These are phyloP conservation scores for Ptilodon capucinus DNA, from an alignment of 2,888 invertebrate species.

Conservation along the genomic window DNA sequence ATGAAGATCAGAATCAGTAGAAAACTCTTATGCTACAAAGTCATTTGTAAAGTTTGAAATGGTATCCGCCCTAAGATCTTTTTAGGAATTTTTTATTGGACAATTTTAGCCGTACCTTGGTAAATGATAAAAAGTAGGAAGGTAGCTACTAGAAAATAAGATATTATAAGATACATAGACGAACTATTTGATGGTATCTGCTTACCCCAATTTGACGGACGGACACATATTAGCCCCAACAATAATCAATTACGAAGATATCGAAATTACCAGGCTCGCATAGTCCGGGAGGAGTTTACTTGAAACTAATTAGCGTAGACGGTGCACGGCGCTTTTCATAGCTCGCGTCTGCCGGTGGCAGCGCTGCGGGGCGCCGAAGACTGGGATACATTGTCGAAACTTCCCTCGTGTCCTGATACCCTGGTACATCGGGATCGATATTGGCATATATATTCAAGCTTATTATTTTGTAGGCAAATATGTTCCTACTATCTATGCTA, in stretches of 20 bases:
- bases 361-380: conserved; percentile 57
- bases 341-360: conserved; percentile 52
- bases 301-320: conserved; percentile 41
- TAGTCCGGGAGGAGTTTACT: conserved; percentile 61
- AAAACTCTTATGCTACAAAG: too few relatives aligned
- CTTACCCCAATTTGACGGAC: not conserved
- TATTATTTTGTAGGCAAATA: not conserved
- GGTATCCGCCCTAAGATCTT: too few relatives aligned
- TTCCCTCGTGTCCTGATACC: conserved; percentile 44
- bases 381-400: conserved; percentile 42
- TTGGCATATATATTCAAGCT: conserved; percentile 29
- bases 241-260: conserved; percentile 4
- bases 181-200: too few relatives aligned
- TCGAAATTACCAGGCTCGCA: conserved; percentile 55
- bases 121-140: too few relatives aligned
- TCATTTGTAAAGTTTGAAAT: too few relatives aligned
- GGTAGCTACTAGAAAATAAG: too few relatives aligned
- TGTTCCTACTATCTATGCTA: not conserved
- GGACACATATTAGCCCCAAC: not conserved
- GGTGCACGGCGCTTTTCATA: conserved; percentile 34
- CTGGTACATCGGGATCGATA: conserved; percentile 38
- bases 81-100: too few relatives aligned
- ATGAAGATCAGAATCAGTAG: too few relatives aligned
- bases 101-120: too few relatives aligned
- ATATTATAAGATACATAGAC: too few relatives aligned